Evolutionary conservation across 2,113 vertebrate species (phyloP), one percentile per base, ranked within the genome.

Genomic region (Amazona guildingii): DNA sequence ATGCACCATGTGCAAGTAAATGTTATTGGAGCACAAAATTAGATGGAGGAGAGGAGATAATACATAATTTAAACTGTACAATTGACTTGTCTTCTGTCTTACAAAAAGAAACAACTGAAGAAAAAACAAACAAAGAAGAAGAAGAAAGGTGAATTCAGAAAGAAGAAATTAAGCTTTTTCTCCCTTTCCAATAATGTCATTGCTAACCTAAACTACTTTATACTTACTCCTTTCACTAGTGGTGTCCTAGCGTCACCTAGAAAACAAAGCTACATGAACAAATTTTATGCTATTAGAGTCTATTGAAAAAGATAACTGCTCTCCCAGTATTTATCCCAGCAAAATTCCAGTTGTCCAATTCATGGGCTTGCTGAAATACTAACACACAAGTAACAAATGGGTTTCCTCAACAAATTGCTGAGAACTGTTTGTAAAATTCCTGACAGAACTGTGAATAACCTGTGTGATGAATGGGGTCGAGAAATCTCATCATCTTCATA

Each of bases 381-480:
- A 18, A 31, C 67, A 86, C 15, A 57, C 41, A 63, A 64, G 54
- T 83, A 86, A 88, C 54, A 91, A 83, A 44, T n/a, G 76, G 28
- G 48, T 74, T 52, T 54, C 54, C 29, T 74, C 2, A 1, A 46
- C 43, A 73, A 90, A 86, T 85, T 70, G 52, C 61, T 86, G 86
- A 93, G 73, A 92, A 90, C 43, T 86, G 61, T 73, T 87, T 77
- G 39, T 46, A 81, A 69, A 70, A 96, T 62, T 76, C 61, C 54
- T 88, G 33, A 67, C 95, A 97, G 83, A 77, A 29, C 70, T 88
- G 44, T 88, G 93, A 96, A 95, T 93, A 94, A 96, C 61, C 87
- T 88, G 11, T 44, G 46, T 93, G 44, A 62, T 63, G 92, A 94
- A 95, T 48, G 86, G 63, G 48, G 75, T 92, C 2, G 13, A 94